These are phyloP conservation scores for Trematomus bernacchii DNA, from an alignment of 2,797 vertebrate species.

Conservation along the genomic window DNA sequence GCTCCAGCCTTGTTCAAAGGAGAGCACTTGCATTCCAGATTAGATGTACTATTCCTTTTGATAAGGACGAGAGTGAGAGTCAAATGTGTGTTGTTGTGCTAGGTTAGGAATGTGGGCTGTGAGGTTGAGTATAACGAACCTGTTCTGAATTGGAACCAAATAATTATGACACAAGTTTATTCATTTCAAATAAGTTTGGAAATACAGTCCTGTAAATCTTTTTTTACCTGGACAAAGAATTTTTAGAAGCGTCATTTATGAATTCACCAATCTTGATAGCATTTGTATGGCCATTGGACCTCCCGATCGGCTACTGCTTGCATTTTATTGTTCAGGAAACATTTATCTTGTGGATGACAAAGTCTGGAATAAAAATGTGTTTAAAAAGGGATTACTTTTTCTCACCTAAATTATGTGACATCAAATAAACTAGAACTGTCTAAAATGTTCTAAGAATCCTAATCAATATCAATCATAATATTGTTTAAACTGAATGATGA, in stretches of 20 bases:
- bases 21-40: constrained; percentile 44
- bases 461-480: constrained; percentile 6
- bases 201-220: neutral
- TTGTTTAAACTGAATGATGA: neutral
- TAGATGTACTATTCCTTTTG: constrained; percentile 63
- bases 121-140: constrained; percentile 8
- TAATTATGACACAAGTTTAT: constrained; percentile 9
- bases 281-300: neutral
- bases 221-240: neutral
- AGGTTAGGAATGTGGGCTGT: constrained; percentile 15
- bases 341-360: too few relatives aligned
- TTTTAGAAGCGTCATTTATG: neutral
- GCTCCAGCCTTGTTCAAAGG: constrained; percentile 50
- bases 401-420: neutral
- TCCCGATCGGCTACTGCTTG: neutral
- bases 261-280: neutral
- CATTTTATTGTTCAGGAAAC: neutral
- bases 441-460: neutral
- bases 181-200: constrained; percentile 2
- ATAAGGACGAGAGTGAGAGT: constrained; percentile 39
- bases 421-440: neutral
- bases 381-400: neutral
- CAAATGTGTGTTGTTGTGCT: constrained; percentile 36
- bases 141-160: constrained; percentile 2
- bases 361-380: too few relatives aligned